Base-by-base conservation (phyloP, 2,797 vertebrate species). In the Premnoplex brunnescens region DNA sequence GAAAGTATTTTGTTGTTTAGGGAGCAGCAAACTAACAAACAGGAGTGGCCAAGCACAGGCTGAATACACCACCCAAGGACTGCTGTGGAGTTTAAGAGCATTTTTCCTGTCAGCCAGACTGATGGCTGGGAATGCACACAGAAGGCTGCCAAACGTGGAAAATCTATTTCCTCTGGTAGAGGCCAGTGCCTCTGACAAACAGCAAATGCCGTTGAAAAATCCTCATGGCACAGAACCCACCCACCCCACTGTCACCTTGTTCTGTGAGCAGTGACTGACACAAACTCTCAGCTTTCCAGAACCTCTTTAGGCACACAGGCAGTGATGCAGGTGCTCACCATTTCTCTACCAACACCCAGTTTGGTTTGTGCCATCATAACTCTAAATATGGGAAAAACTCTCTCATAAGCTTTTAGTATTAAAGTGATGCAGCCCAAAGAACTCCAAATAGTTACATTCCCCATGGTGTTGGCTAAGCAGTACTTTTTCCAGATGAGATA, bases 251-350 rank as follows among this genome's bases (percentile, higher is more conserved):
- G 39, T 8, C 63, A 64, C 39, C 43, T 12, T 5, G 28, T 11
- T 27, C 39, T 54, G 23, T 0, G 0, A 54, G 26, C 0, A 46
- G 36, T 3, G 24, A 36, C 32, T 34, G 27, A 48, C 2, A 37
- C 2, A 1, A 84, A 52, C 9, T 37, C 32, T 16, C 62, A 64
- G 49, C 23, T 19, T 52, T 11, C 32, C 16, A 28, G 28, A 39
- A 39, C 32, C 46, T 44, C 54, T 55, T 39, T 0, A 28, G 54
- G 82, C 44, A 78, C 51, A n/a, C 5, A 4, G 30, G 34, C 20
- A 23, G 26, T 2, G 1, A 32, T 27, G 58, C 39, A 63, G 44
- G 27, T 32, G 28, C 41, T 86, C 41, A 18, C 24, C 28, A 13
- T 9, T 52, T 41, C 77, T 85, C 58, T 52, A 30, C 36, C 23